Percentiles rank a stretch among this genome's conserved stretches.
These are phyloP conservation scores for Pachypeltis micranthus DNA, from an alignment of 1,140 invertebrate species.

Conservation along the genomic window DNA sequence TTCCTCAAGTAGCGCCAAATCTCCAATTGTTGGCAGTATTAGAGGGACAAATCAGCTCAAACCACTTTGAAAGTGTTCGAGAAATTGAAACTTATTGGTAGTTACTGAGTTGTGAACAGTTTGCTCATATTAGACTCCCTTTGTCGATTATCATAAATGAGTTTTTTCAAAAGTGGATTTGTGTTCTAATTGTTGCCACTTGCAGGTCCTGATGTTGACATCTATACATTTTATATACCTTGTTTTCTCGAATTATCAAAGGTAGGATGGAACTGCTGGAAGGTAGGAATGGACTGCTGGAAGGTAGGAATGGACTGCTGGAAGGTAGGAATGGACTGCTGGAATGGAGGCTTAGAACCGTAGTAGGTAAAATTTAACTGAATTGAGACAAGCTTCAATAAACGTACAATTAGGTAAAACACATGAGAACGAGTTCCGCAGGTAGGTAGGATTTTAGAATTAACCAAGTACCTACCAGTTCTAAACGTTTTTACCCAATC, in stretches of 20 bases:
- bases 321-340: too few relatives aligned
- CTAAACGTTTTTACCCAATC: too few relatives aligned
- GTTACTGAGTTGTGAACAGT: neutral
- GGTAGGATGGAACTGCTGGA: too few relatives aligned
- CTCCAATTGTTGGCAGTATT: neutral
- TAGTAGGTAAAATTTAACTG: neutral
- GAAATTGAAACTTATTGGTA: neutral
- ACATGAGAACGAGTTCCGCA: too few relatives aligned
- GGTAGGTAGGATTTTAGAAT: too few relatives aligned
- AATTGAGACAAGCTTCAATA: too few relatives aligned
- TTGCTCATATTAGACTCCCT: neutral
- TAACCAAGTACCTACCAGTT: too few relatives aligned
- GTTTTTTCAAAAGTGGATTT: neutral
- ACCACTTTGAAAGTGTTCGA: neutral
- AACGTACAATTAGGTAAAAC: too few relatives aligned
- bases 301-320: too few relatives aligned
- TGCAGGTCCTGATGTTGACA: neutral
- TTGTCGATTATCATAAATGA: neutral
- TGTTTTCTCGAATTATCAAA: neutral
- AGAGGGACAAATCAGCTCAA: neutral
- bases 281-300: too few relatives aligned
- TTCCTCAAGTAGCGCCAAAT: too few relatives aligned
- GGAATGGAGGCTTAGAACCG: neutral
- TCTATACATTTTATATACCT: neutral
- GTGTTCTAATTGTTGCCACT: neutral